Conservation (phyloP, 2,797 vertebrate genomes). For the Paguma larvata region DNA sequence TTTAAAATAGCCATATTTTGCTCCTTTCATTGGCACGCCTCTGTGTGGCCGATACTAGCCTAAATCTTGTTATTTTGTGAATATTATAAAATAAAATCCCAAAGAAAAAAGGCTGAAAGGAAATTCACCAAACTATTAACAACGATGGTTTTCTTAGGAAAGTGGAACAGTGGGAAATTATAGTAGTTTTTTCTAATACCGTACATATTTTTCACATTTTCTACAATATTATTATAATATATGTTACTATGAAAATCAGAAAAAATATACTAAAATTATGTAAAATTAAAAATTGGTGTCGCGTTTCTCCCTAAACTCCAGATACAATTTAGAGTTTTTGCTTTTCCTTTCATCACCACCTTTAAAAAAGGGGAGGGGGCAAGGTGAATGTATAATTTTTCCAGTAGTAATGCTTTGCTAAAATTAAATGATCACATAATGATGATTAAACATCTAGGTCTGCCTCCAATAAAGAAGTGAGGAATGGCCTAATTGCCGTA, state of each 20-base stretch:
- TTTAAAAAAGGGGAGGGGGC: conserved; percentile 12
- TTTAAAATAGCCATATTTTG: conserved; percentile 79
- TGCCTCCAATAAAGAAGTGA: conserved; percentile 88
- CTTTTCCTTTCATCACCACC: conserved; percentile 54
- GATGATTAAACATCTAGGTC: conserved; percentile 87
- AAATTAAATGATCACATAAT: conserved; percentile 85
- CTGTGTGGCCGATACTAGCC: conserved; percentile 51
- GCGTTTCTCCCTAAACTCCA: conserved; percentile 59
- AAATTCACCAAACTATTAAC: conserved; percentile 51
- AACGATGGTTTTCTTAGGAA: conserved; percentile 37
- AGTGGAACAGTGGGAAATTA: background rate
- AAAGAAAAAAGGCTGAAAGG: background rate
- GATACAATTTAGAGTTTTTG: conserved; percentile 60
- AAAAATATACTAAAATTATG: conserved; percentile 2
- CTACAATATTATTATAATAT: background rate
- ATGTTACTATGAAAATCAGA: conserved; percentile 9
- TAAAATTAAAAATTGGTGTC: conserved; percentile 66
- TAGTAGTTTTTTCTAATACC: conserved; percentile 50
- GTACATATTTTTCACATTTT: conserved; percentile 6
- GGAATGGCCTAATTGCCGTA: conserved; percentile 87
- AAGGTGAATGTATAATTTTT: conserved; percentile 66
- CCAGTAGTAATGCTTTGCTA: conserved; percentile 72
- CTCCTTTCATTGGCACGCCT: conserved; percentile 76
- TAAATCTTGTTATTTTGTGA: conserved; percentile 66
- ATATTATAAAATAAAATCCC: conserved; percentile 65